Evolutionary conservation across 2,888 invertebrate genomes (phyloP).

Genomic region (Rapana venosa): DNA sequence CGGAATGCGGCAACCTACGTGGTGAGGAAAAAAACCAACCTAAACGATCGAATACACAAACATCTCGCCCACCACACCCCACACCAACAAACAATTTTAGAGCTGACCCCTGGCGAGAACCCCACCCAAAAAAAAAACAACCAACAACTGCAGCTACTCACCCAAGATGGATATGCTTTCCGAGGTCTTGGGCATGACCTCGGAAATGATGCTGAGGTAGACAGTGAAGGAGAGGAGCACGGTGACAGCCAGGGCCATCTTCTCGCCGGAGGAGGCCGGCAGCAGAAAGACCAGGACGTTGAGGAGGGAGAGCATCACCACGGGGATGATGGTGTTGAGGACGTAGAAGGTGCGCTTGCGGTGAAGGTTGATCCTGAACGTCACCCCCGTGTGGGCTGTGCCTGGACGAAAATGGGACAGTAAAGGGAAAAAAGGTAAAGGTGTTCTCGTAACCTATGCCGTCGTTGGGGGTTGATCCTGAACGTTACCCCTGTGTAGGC

Average conservation of each 20-base stretch:
- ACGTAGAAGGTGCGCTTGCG: constrained; percentile 63
- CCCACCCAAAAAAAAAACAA: no score
- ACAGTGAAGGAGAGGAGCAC: constrained; percentile 66
- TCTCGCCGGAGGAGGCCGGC: constrained; percentile 63
- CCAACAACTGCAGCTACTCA: constrained; percentile 38
- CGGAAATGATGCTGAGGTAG: constrained; percentile 64
- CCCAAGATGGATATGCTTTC: constrained; percentile 65
- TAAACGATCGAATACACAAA: no score
- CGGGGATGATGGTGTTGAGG: constrained; percentile 63
- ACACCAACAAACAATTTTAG: no score
- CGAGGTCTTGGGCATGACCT: constrained; percentile 66
- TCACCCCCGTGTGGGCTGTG: constrained; percentile 56
- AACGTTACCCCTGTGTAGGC: constrained; percentile 57
- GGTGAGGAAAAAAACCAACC: no score
- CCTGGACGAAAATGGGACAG: neutral
- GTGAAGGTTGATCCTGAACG: constrained; percentile 55
- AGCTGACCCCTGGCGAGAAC: no score
- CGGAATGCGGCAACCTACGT: no score
- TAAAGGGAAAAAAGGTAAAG: no score
- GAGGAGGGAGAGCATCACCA: constrained; percentile 62
- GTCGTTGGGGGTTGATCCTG: constrained; percentile 55
- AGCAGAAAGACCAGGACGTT: constrained; percentile 64
- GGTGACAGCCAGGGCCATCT: constrained; percentile 65
- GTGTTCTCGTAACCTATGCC: no score
- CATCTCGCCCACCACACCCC: no score